These are phyloP conservation scores for Melieria omissa DNA, from an alignment of 2,888 invertebrate species.

Conservation along the genomic window DNA sequence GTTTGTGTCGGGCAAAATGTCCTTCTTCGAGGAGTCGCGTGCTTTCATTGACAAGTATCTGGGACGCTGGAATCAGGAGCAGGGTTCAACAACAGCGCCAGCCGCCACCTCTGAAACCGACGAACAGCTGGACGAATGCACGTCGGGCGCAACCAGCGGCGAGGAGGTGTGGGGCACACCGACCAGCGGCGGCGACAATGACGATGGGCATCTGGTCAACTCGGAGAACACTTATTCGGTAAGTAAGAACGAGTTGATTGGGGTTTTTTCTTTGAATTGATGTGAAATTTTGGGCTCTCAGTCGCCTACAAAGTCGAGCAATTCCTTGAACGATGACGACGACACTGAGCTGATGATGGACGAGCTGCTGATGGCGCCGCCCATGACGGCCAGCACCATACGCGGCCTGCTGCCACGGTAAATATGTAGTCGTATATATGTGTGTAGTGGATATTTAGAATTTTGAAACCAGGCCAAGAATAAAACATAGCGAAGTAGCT, in stretches of 20 bases:
- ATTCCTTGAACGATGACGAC: slow-evolving; percentile 77
- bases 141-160: slow-evolving; percentile 84
- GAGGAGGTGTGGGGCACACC: slow-evolving; percentile 92
- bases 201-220: slow-evolving; percentile 76
- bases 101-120: slow-evolving; percentile 67
- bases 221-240: slow-evolving; percentile 77
- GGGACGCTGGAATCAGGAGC: slow-evolving; percentile 70
- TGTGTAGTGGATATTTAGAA: too few species aligned
- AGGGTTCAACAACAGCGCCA: slow-evolving; percentile 38
- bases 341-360: slow-evolving; percentile 87
- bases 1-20: slow-evolving; percentile 85
- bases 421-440: slow-evolving; percentile 31
- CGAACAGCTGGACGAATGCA: slow-evolving; percentile 77
- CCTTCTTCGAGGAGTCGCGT: slow-evolving; percentile 73
- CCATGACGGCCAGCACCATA: slow-evolving; percentile 78
- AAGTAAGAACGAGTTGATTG: slow-evolving; percentile 51
- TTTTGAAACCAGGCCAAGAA: too few species aligned
- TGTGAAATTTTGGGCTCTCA: slow-evolving; percentile 48
- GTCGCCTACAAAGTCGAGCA: slow-evolving; percentile 74
- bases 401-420: slow-evolving; percentile 78
- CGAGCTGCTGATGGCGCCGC: slow-evolving; percentile 80
- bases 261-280: background rate
- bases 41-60: slow-evolving; percentile 67
- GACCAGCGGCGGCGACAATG: slow-evolving; percentile 85
- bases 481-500: too few species aligned